Base-by-base conservation (phyloP, 2,797 vertebrate species). In the Neosilurus hyrtlii region DNA sequence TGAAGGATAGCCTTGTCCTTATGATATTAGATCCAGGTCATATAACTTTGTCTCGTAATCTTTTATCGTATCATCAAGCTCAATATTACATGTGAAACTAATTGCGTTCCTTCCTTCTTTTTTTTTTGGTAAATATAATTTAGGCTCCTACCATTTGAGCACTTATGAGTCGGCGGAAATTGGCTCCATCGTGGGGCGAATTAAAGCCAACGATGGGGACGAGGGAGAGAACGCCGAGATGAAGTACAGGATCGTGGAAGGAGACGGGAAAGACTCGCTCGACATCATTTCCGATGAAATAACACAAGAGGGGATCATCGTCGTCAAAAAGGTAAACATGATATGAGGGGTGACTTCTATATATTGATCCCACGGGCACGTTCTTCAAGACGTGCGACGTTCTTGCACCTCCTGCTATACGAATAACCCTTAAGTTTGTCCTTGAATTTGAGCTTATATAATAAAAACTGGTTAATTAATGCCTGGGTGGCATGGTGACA, bases 181-280 rank as follows among this genome's bases (percentile, higher is more conserved):
- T 24, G 95, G 96, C 82, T 93, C 93, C 63, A 85, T 88, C 2
- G 93, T 96, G 61, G 96, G 96, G 59, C 93, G 94, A 90, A 95
- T 96, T 88, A 96, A 95, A 92, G 96, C 96, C 83, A 93, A 91
- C 85, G 96, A 96, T 88, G 95, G 94, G 0, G 96, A 96, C 20
- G 85, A 94, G 35, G 95, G 95, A n/a, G 91, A 93, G 90, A 96
- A 96, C 66, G 96, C 96, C 7, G 95, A 96, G 84, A 91, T 89
- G 86, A 92, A 93, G 67, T 96, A 96, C 77, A 94, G 88, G 78
- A 94, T 96, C 56, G 88, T 92, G n/a, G 93, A 89, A 49, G 94
- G 95, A 83, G 95, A 96, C 24, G 95, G 94, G 71, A 92, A 94
- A 85, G 94, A 95, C 54, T 84, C 92, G 87, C 96, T 96, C 70